Conservation (phyloP, 2,888 invertebrate species). For the Phrixothrix hirtus region DNA sequence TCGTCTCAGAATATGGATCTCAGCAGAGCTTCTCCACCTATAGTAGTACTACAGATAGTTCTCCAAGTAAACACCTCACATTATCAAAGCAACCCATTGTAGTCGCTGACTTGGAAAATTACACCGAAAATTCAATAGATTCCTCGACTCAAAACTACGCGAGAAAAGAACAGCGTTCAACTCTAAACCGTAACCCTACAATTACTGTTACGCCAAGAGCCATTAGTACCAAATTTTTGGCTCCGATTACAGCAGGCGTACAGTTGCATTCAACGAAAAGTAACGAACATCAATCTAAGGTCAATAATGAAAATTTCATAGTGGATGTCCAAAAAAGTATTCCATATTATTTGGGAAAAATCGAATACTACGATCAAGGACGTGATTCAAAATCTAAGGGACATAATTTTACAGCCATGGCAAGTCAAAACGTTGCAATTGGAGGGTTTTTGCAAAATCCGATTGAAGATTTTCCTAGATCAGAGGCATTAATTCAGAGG, state of each 20-base stretch:
- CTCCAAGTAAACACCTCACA: slow-evolving; percentile 19
- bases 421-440: slow-evolving; percentile 9
- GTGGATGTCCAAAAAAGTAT: slow-evolving; percentile 71
- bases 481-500: neutral
- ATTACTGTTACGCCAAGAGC: slow-evolving; percentile 63
- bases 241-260: slow-evolving; percentile 65
- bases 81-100: slow-evolving; percentile 51
- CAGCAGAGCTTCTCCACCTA: neutral
- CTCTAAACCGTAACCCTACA: no score
- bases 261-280: slow-evolving; percentile 53
- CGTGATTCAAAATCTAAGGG: neutral
- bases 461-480: neutral
- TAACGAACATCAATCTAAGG: slow-evolving; percentile 44
- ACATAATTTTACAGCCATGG: slow-evolving; percentile 4
- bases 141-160: slow-evolving; percentile 44
- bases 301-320: slow-evolving; percentile 42
- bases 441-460: slow-evolving; percentile 17
- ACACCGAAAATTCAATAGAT: slow-evolving; percentile 32
- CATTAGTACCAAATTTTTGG: slow-evolving; percentile 61
- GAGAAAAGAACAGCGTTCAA: slow-evolving; percentile 22
- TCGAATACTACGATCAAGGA: slow-evolving; percentile 47
- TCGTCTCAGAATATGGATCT: slow-evolving; percentile 34
- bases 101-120: slow-evolving; percentile 49
- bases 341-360: slow-evolving; percentile 58
- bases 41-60: neutral